Evolutionary conservation across 2,113 vertebrate genomes (phyloP), one percentile per base, ranked within the genome.

Genomic region (Pangasianodon gigas): DNA sequence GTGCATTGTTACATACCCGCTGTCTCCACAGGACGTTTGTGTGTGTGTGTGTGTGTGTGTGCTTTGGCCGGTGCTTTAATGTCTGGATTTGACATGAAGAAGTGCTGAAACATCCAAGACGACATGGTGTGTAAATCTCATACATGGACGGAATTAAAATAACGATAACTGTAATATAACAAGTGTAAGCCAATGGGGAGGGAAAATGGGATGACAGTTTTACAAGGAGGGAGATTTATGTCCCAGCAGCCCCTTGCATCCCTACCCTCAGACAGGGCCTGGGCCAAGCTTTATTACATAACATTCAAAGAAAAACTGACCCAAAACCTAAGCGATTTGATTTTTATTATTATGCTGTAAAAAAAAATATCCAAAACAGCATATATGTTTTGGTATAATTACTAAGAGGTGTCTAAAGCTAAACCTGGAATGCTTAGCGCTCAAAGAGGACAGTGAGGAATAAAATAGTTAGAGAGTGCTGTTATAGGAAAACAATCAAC

Each of bases 231-330:
- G 14, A 54, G 79, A n/a, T 54, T 81, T 54, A 81, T 48, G 11
- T 51, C 26, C 77, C 11, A 14, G 11, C 77, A 80, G 24, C 46
- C 11, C 26, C 24, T 51, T 14, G 5, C 46, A 16, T 80, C 11
- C n/a, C 2, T 29, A 54, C 48, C 51, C 29, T 81, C 51, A 81
- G 6, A n/a, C 79, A 32, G 79, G 29, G 6, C 52, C 10, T 29
- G 19, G 37, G 65, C 10, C 84, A 65, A 86, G 65, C 74, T 37
- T 51, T 80, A 80, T 89, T 89, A 85, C 79, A 87, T 87, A 89
- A 87, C 48, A 16, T 52, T 51, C 21, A 79, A 46, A 51, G 13
- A 44, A 52, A 80, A 52, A n/a, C 26, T 18, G 32, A 74, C 41
- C 11, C 51, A 80, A 51, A 29, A 29, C 11, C 26, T 51, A 16